phyloP scores from a whole-genome alignment of 2,797 vertebrate species.

The Peromyscus nudipes region DNA sequence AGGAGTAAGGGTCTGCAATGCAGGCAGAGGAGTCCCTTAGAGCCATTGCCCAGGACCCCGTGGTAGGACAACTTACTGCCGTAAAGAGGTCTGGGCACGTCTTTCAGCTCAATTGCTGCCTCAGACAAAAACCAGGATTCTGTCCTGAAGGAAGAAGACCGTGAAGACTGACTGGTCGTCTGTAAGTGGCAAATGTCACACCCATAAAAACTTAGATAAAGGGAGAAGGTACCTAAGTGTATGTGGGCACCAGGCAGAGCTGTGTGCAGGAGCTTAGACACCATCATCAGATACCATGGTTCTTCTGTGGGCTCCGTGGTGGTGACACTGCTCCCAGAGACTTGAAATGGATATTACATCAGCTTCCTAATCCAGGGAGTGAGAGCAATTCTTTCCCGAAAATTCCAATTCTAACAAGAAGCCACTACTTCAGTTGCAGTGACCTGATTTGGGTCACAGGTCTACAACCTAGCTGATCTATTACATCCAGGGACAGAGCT shows the following conservation, averaged over 20 bases:
- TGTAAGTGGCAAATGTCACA: background rate
- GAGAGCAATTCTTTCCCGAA: background rate
- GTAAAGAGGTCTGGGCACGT: background rate
- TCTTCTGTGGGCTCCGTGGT: background rate
- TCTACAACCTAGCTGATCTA: background rate
- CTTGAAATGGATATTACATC: background rate
- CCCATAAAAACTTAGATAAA: background rate
- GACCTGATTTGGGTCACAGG: background rate
- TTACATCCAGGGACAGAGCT: background rate
- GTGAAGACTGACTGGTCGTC: background rate
- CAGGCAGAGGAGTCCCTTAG: background rate
- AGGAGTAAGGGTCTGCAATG: background rate
- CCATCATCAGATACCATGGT: background rate
- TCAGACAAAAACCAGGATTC: background rate
- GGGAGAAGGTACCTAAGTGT: background rate
- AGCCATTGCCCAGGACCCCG: background rate
- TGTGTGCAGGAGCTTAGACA: background rate
- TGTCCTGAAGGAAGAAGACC: slow-evolving; percentile 5
- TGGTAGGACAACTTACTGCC: background rate
- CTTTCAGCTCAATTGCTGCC: background rate
- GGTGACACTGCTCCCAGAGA: background rate
- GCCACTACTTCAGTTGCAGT: background rate
- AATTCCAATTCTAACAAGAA: background rate
- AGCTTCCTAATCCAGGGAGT: background rate
- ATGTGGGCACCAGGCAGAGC: background rate